Percentiles rank a stretch among this genome's conserved stretches.
Evolutionary conservation across 2,797 vertebrate species (phyloP).

Genomic region (Heliangelus exortis): DNA sequence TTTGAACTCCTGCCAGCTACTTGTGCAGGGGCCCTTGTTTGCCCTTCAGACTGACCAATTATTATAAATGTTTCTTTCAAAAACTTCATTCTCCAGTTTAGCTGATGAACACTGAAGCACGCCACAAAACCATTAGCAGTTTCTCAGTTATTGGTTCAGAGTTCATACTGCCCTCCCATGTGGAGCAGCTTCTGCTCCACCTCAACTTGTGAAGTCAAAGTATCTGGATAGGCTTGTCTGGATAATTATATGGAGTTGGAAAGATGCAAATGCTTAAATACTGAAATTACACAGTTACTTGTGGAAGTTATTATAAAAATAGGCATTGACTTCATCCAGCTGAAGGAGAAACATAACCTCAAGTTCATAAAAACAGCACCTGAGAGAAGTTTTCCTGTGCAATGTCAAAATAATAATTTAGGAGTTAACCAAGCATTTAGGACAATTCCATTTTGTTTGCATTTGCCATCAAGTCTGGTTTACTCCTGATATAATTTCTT

Average conservation of each 20-base stretch:
- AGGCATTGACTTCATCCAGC: not conserved
- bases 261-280: slow-evolving; percentile 51
- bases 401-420: not conserved
- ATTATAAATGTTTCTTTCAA: not conserved
- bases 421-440: not conserved
- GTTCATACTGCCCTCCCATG: not conserved
- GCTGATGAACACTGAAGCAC: not conserved
- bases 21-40: not conserved
- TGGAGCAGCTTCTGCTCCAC: not conserved
- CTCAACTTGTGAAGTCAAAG: slow-evolving; percentile 16
- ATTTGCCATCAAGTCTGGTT: not conserved
- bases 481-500: not conserved
- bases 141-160: not conserved
- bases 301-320: slow-evolving; percentile 29
- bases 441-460: not conserved
- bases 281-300: slow-evolving; percentile 26
- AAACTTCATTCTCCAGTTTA: not conserved
- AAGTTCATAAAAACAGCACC: not conserved
- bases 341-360: slow-evolving; percentile 14
- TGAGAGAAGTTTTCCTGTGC: slow-evolving; percentile 18
- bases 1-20: not conserved
- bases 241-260: slow-evolving; percentile 18
- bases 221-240: slow-evolving; percentile 21
- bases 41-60: not conserved
- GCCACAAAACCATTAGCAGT: not conserved